Percentiles rank a stretch among this genome's conserved stretches.
Conservation (phyloP, 2,797 vertebrate species). For the Mus caroli region DNA sequence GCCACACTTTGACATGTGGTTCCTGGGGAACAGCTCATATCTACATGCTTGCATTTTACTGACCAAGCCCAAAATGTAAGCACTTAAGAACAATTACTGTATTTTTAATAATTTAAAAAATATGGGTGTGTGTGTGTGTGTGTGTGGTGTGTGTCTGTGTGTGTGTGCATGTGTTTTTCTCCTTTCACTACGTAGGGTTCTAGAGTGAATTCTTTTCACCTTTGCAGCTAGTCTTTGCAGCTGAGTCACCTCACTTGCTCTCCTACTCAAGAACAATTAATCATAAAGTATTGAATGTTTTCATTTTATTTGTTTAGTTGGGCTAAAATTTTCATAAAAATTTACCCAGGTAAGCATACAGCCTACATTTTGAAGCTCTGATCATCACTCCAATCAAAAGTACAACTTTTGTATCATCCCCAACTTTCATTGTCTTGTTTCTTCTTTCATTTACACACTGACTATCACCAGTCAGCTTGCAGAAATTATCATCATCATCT, state of each 20-base stretch:
- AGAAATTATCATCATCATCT: neutral
- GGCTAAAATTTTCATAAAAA: constrained; percentile 9
- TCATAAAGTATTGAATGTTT: neutral
- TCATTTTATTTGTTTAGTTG: constrained; percentile 7
- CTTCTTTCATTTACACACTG: neutral
- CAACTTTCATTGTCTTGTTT: neutral
- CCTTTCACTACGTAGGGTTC: neutral
- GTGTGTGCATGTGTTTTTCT: neutral
- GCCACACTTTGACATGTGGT: neutral
- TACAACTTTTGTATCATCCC: neutral
- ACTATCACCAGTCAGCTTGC: neutral
- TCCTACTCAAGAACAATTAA: neutral
- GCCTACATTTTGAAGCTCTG: constrained; percentile 30
- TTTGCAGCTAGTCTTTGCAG: neutral
- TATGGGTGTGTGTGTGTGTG: neutral
- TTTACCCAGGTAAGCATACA: neutral
- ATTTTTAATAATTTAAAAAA: neutral
- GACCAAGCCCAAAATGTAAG: neutral
- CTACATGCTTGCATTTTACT: neutral
- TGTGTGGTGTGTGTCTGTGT: neutral
- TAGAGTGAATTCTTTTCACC: neutral
- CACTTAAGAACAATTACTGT: neutral
- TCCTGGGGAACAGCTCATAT: neutral
- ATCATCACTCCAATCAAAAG: neutral
- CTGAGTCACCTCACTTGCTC: neutral